Base-by-base conservation (phyloP, 2,113 vertebrate genomes). In the Pipra filicauda region DNA sequence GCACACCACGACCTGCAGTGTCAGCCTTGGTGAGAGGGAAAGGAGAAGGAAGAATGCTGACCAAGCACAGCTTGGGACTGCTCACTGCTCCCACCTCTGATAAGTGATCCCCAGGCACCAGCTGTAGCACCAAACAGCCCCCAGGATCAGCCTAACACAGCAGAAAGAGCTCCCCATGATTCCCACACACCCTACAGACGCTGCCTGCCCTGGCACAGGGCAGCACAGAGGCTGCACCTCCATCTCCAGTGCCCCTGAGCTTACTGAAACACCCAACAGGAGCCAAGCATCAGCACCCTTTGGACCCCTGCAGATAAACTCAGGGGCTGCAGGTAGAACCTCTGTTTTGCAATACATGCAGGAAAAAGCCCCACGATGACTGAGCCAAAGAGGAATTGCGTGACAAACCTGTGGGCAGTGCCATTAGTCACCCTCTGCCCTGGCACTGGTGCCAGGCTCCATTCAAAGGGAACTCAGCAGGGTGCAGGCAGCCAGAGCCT, bases 321-420 rank as follows among this genome's bases (percentile, higher is more conserved):
- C 35, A 64, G 61, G 44, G 67, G 59, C 76, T 71, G 55, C 59
- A 77, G 44, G 59, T 51, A 74, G 62, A 10, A 57, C 24, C 48
- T 75, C 39, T 44, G 5, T 8, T 48, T 37, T 64, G 54, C 20
- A 55, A 2, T 3, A 22, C 0, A 1, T 20, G 30, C 89, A 61
- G 4, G 2, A 14, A 43, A n/a, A 74, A 24, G 7, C 9, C 6
- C 35, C 0, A 16, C 0, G 0, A 33, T 0, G 6, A 33, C 0
- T 0, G 1, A 73, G 51, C 15, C 13, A 1, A 8, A 22, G 54
- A 72, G 44, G 66, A 84, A 43, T 0, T 5, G 1, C 37, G 65
- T 14, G 52, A 59, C 55, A n/a, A 23, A 12, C 0, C 0, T 18
- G 12, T 0, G 8, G 31, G 13, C 27, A 14, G 1, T 12, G 37